phyloP scores from a whole-genome alignment of 2,113 vertebrate genomes.

The Nibea albiflora region DNA sequence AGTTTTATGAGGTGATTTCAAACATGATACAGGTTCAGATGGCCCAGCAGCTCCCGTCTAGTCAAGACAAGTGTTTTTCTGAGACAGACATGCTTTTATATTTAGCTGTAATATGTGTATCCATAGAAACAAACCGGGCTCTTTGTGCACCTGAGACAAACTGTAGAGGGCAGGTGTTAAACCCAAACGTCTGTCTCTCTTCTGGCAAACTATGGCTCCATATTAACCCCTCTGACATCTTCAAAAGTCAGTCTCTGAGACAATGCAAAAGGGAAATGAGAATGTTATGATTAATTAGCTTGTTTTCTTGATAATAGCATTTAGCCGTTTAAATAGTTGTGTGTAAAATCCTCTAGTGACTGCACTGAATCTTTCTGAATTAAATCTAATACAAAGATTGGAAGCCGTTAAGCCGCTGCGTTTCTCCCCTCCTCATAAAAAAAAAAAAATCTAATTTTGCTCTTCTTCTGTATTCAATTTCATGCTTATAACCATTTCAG shows the following conservation, averaged over 20 bases:
- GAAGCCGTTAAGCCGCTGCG: conserved; percentile 4
- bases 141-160: conserved; percentile 34
- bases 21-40: conserved; percentile 4
- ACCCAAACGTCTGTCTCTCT: conserved; percentile 5
- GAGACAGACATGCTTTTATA: conserved; percentile 35
- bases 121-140: conserved; percentile 68
- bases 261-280: not conserved
- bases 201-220: conserved; percentile 17
- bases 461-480: conserved; percentile 76
- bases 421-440: conserved; percentile 5
- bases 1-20: conserved; percentile 22
- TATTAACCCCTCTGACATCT: conserved; percentile 43
- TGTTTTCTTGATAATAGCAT: conserved; percentile 44
- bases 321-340: conserved; percentile 32
- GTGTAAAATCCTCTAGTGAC: conserved; percentile 15
- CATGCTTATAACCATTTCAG: conserved; percentile 72
- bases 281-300: conserved; percentile 39
- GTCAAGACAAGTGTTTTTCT: not conserved
- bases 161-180: conserved; percentile 27
- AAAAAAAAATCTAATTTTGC: conserved; percentile 31
- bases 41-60: not conserved
- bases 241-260: conserved; percentile 23
- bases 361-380: conserved; percentile 38
- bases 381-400: conserved; percentile 48
- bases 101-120: conserved; percentile 51